Evolutionary conservation across 2,888 invertebrate genomes (phyloP), one percentile per base, ranked within the genome.

Genomic region (Synanthedon myopaeformis): DNA sequence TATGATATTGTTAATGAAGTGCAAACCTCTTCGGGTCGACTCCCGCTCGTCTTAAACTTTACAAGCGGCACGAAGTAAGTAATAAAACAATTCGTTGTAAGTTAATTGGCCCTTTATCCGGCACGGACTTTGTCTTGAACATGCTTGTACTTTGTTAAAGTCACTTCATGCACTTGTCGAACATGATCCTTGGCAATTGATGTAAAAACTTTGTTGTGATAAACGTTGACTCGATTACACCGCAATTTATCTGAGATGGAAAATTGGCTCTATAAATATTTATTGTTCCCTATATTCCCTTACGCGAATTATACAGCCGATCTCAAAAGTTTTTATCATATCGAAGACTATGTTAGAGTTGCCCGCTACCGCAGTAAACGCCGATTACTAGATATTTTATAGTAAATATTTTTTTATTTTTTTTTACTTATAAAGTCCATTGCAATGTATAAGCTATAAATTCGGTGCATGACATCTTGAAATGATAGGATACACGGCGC

Each of bases 221-320:
- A 76, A 79, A 75, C 70, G 69, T 72, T 73, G 74, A 74, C 76
- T 76, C 72, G 79, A 82, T 85, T 81, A 82, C 82, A 75, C 72
- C 58, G 77, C 81, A 82, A 83, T 85, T 81, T 80, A 75, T 69
- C 67, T 61, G 69, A 72, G 74, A 73, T 70, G 76, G 76, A 74
- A 79, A 78, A 79, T 72, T 72, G 75, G 74, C 61, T 74, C 74
- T 77, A 82, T 86, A 86, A 84, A 85, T 85, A 82, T 85, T 86
- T 85, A 86, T 79, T 78, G 72, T 74, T 72, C 64, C 66, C 66
- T 71, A 75, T 70, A 71, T 68, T 61, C 58, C 53, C 59, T 59
- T 59, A 54, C 57, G 63, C 70, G 59, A 74, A 76, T 81, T 79
- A 77, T 75, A 75, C 74, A 66, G 72, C 62, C 50, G 63, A 62